Base-by-base conservation (phyloP, 2,797 vertebrate species). In the Malurus splendens region DNA sequence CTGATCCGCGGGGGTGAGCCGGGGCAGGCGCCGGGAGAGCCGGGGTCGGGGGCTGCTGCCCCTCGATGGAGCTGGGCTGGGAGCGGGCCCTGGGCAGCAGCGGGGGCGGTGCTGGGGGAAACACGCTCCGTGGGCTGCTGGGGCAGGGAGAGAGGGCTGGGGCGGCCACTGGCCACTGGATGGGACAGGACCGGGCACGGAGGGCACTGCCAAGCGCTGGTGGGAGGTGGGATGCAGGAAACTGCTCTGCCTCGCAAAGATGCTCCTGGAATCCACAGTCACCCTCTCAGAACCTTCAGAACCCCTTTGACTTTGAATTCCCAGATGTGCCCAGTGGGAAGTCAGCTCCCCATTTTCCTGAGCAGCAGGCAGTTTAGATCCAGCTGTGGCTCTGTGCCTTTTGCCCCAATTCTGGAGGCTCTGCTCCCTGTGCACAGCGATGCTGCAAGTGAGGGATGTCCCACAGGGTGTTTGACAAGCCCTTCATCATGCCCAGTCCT, bases 401-500 rank as follows among this genome's bases (percentile, higher is more conserved):
- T n/a, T 38, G 36, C 36, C 12, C 55, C 5, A 25, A 1, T 4
- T 7, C 19, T 16, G 14, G 23, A 61, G 32, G 6, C 8, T 36
- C 42, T 23, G 12, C 10, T 68, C 38, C 41, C 18, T 67, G n/a
- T 20, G 10, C 6, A 0, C 0, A 50, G 59, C 42, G 45, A n/a
- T 2, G 2, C n/a, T 39, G 70, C 42, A 3, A 65, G 27, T 25
- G 61, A 30, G 28, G 28, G n/a, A 16, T 1, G 4, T 71, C n/a
- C 42, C 3, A 2, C 3, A 4, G 17, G 28, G 28, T 48, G 33
- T 56, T 51, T 50, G 45, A 10, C 17, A 32, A 70, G 50, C 56
- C 6, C 15, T 28, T 38, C 0, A 0, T 5, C 30, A 33, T 33
- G 33, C 44, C 39, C 6, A 14, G 27, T 9, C 3, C 1, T 15